These are phyloP conservation scores for Dolichotis patagonum DNA, from an alignment of 2,113 vertebrate genomes.

Conservation along the genomic window DNA sequence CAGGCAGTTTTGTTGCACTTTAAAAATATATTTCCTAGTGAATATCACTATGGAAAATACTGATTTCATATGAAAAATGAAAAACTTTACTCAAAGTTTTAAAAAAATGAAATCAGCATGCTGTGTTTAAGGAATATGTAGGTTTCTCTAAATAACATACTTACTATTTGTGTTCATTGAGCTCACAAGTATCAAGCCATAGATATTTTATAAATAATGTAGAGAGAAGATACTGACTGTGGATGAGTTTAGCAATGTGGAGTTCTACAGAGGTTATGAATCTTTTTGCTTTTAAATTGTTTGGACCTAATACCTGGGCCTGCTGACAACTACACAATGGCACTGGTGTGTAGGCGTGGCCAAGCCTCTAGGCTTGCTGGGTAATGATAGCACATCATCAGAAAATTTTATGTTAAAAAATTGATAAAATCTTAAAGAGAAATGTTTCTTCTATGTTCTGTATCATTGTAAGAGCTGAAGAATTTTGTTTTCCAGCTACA, in stretches of 20 bases:
- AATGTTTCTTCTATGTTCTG: not conserved
- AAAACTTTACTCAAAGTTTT: not conserved
- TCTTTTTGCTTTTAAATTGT: not conserved
- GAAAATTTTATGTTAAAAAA: slow-evolving; percentile 11
- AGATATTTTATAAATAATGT: not conserved
- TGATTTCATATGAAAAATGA: not conserved
- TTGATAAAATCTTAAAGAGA: not conserved
- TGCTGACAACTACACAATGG: not conserved
- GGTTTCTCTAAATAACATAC: not conserved
- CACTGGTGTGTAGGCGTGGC: not conserved
- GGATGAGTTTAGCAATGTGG: not conserved
- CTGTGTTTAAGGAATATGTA: not conserved
- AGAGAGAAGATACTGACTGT: not conserved
- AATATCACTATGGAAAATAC: not conserved
- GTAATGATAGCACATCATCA: not conserved
- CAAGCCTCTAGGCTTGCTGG: not conserved
- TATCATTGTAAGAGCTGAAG: not conserved
- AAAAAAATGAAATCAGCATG: not conserved
- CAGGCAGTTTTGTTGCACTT: not conserved
- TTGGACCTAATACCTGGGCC: not conserved
- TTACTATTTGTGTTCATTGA: not conserved
- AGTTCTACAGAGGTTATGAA: not conserved
- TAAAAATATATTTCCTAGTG: not conserved
- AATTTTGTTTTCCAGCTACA: not conserved
- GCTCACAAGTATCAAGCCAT: not conserved